A percentile compares a stretch with the other conserved stretches of the same genome.
Evolutionary conservation across 1,140 invertebrate species (phyloP).

Genomic region (Heliconius himera): DNA sequence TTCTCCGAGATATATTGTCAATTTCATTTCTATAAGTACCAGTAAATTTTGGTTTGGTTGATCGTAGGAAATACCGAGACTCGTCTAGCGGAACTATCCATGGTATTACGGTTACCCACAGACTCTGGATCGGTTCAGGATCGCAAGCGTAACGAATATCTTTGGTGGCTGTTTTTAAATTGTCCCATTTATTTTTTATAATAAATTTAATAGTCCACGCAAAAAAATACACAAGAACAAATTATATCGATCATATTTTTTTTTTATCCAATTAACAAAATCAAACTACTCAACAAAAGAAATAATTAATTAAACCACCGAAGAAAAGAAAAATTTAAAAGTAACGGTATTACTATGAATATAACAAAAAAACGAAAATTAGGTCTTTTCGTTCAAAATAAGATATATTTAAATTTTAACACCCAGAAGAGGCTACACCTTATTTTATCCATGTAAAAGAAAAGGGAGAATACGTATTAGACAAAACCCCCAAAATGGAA

Average conservation of each 20-base stretch:
- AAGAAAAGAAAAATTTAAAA: too few relatives aligned
- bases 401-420: too few relatives aligned
- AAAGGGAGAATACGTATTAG: background rate
- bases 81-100: background rate
- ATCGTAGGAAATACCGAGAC: background rate
- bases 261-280: too few relatives aligned
- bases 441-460: background rate
- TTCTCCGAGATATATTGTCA: too few relatives aligned
- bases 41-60: background rate
- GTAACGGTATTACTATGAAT: too few relatives aligned
- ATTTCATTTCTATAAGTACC: background rate
- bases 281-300: background rate
- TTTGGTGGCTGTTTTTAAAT: background rate
- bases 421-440: background rate
- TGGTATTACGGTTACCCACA: constrained; percentile 7
- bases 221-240: too few relatives aligned
- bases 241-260: too few relatives aligned
- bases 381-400: too few relatives aligned
- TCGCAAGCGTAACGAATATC: constrained; percentile 2
- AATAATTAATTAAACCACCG: too few relatives aligned
- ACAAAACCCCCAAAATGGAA: background rate
- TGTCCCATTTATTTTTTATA: background rate
- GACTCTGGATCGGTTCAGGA: background rate
- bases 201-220: too few relatives aligned
- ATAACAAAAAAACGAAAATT: too few relatives aligned